Conservation (phyloP, 2,888 invertebrate species). For the Neria commutata region DNA sequence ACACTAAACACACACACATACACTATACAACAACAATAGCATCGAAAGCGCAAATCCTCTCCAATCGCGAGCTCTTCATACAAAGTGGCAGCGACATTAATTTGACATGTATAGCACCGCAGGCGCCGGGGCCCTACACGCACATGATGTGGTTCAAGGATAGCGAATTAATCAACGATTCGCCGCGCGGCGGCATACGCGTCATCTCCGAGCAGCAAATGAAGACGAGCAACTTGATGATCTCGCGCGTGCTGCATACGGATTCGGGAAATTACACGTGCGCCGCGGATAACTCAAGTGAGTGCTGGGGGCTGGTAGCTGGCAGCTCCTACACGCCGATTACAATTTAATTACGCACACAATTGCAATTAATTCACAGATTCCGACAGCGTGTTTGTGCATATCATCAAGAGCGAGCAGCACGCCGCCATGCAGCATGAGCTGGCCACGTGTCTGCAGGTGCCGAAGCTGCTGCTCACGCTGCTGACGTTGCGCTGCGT, state of each 20-base stretch:
- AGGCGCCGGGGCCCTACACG: slow-evolving; percentile 70
- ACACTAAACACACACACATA: slow-evolving; percentile 47
- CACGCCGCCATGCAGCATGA: slow-evolving; percentile 70
- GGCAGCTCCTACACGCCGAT: not conserved
- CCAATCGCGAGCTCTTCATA: slow-evolving; percentile 84
- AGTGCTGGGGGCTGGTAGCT: slow-evolving; percentile 31
- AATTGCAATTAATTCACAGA: slow-evolving; percentile 63
- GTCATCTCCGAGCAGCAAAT: slow-evolving; percentile 85
- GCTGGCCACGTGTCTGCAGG: slow-evolving; percentile 49
- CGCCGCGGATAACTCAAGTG: slow-evolving; percentile 80
- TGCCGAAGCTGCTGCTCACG: slow-evolving; percentile 51
- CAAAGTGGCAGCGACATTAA: slow-evolving; percentile 91
- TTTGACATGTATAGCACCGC: slow-evolving; percentile 84
- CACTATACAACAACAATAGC: no score
- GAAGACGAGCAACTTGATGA: slow-evolving; percentile 82
- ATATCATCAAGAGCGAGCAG: slow-evolving; percentile 79
- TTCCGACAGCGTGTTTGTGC: slow-evolving; percentile 81
- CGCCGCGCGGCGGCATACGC: slow-evolving; percentile 83
- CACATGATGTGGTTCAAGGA: slow-evolving; percentile 89
- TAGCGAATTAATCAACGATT: slow-evolving; percentile 81
- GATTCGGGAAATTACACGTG: slow-evolving; percentile 84
- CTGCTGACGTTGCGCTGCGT: slow-evolving; percentile 42
- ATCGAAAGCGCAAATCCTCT: slow-evolving; percentile 86
- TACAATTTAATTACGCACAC: slow-evolving; percentile 7
- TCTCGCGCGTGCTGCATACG: slow-evolving; percentile 72